Base-by-base conservation (phyloP, 37 sponge, comb jelly and placozoan species). In the Halichondria panicea region DNA sequence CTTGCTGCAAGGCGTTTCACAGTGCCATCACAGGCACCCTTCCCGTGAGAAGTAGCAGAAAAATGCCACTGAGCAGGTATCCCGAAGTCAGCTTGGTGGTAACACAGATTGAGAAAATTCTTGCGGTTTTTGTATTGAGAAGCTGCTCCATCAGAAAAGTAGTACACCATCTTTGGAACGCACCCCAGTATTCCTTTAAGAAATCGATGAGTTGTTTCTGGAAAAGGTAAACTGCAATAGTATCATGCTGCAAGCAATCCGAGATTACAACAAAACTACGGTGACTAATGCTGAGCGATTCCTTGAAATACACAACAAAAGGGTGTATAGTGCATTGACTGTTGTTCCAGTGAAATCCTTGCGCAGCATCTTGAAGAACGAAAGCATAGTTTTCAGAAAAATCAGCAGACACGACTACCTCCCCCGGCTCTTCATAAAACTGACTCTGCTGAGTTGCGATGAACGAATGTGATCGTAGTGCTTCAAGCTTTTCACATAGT, bases 11-110 rank as follows among this genome's bases (percentile, higher is more conserved):
- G 38, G 19, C 86, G 59, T 48, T 77, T 85, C 25, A 85, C 79
- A 13, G 86, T 85, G n/a, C 86, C 86, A 77, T 77, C 78, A 77
- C 78, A 77, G 24, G 86, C 78, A 44, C 78, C 71, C 65, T 84
- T 84, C 19, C 77, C 77, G 69, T 84, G 77, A 40, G 84, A 66
- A 43, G 83, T 74, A 11, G 81, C 81, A 35, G 43, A 66, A 64
- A 84, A 84, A 68, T 84, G 76, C 84, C 84, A 84, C 69, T 84
- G 77, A 70, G 77, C 84, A 28, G 21, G 13, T 11, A 84, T 42
- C 8, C 77, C 77, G 58, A 76, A 84, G 40, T 84, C 84, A 30
- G 0, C 37, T 35, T 76, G 15, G 28, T 84, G 84, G 66, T 75
- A 60, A 64, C 75, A 74, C 15, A 83, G 57, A 56, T 84, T 84